Evolutionary conservation across 2,797 vertebrate genomes (phyloP).

Genomic region (Carapus acus): DNA sequence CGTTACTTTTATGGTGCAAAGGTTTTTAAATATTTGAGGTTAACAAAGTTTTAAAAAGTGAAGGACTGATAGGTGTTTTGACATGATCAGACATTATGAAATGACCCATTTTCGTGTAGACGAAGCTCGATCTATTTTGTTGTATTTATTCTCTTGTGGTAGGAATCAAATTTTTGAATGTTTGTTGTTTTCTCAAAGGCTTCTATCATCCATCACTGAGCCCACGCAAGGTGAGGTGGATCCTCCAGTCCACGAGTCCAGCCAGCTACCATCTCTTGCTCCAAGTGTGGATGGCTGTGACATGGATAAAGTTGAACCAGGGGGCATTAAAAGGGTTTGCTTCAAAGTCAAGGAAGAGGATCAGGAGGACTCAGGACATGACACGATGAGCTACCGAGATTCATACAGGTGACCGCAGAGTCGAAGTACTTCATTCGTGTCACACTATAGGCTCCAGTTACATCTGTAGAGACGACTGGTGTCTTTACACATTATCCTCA

Average conservation of each 20-base stretch:
- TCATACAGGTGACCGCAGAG: conserved; percentile 86
- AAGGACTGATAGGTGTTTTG: no score
- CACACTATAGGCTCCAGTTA: not conserved
- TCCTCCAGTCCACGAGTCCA: conserved; percentile 73
- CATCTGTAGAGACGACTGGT: no score
- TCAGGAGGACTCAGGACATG: conserved; percentile 97
- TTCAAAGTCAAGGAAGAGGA: conserved; percentile 97
- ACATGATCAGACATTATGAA: no score
- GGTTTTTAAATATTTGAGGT: no score
- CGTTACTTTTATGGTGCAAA: no score
- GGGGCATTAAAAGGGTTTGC: conserved; percentile 91
- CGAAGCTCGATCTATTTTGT: no score
- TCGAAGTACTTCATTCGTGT: no score
- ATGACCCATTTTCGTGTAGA: no score
- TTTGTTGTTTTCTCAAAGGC: conserved; percentile 39
- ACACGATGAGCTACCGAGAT: conserved; percentile 98
- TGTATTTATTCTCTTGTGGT: no score
- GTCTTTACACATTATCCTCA: no score
- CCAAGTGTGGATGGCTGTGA: conserved; percentile 78
- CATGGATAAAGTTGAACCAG: conserved; percentile 82
- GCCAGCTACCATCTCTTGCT: conserved; percentile 71
- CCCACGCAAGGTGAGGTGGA: conserved; percentile 79
- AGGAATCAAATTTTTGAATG: not conserved
- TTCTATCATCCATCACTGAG: conserved; percentile 86
- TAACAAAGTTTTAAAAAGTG: no score